Base-by-base conservation (phyloP, 2,797 vertebrate species). In the Mus spretus region DNA sequence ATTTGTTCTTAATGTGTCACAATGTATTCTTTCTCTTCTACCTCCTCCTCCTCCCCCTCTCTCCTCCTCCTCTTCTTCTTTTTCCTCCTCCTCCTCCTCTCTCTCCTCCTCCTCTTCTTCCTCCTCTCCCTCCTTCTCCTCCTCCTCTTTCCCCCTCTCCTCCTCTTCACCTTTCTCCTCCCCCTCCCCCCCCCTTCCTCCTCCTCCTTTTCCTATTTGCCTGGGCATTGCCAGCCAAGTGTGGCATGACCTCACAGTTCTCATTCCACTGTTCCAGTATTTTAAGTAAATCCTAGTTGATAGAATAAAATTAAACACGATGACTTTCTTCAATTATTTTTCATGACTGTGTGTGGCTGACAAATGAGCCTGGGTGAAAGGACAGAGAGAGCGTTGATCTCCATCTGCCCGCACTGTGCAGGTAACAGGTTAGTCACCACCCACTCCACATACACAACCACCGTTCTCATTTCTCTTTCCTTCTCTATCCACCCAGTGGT, bases 11-110 rank as follows among this genome's bases (percentile, higher is more conserved):
- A 22, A 9, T 74, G 70, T 37, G 19, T 1, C 70, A 72, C n/a
- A 37, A 19, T 72, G 72, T 37, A 15, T 5, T 67, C 63, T 34
- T 67, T 31, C 65, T 67, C 65, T 9, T 7, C 1, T 8, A n/a
- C 67, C 15, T n/a, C 34, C 2, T 11, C 28, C 28, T 13, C 12
- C 28, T 28, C 63, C 12, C 4, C 3, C 3, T 3, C 3, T 6
- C 4, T n/a, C 31, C 31, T 7, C 34, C 14, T 6, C 4, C 3
- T 2, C 3, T 3, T 31, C 65, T 2, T 5, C 12, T 6, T 31
- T 28, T 2, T 4, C 13, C 12, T 47, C 63, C 28, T n/a, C n/a
- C n/a, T n/a, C n/a, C n/a, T n/a, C n/a, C n/a, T 3, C 3, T 3
- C 3, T 6, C 4, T n/a, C 31, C 31, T 7, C 34, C 14, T 6